These are phyloP conservation scores for Amia ocellicauda DNA, from an alignment of 2,113 vertebrate genomes.

Conservation along the genomic window DNA sequence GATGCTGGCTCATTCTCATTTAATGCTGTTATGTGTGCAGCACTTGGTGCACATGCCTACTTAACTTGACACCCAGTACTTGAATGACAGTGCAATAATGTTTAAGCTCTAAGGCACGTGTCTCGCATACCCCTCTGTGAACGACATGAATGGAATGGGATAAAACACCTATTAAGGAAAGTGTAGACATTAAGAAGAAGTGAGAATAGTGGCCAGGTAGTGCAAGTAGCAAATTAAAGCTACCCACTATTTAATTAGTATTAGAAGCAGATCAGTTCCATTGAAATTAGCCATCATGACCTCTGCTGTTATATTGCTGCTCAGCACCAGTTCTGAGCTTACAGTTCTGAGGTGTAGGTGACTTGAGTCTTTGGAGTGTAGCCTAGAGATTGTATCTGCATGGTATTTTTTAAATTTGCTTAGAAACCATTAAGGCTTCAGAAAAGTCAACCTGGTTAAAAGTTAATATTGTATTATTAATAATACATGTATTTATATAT, in stretches of 20 bases:
- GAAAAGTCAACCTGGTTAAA: too few relatives aligned
- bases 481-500: too few relatives aligned
- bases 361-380: too few relatives aligned
- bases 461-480: too few relatives aligned
- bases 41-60: conserved; percentile 4
- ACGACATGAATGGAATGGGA: not conserved
- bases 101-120: not conserved
- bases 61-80: not conserved
- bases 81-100: conserved; percentile 17
- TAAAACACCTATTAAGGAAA: not conserved
- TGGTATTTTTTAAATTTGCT: too few relatives aligned
- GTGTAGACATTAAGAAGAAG: not conserved
- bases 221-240: not conserved
- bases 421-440: too few relatives aligned
- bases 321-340: too few relatives aligned
- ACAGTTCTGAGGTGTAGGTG: too few relatives aligned
- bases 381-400: too few relatives aligned
- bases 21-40: not conserved
- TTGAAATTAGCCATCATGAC: too few relatives aligned
- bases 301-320: too few relatives aligned
- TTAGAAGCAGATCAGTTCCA: too few relatives aligned
- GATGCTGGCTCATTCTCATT: not conserved
- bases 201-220: not conserved
- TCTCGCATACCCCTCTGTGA: not conserved
- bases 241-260: not conserved